phyloP scores from a whole-genome alignment of 2,888 invertebrate genomes.

The Andrena fulva region DNA sequence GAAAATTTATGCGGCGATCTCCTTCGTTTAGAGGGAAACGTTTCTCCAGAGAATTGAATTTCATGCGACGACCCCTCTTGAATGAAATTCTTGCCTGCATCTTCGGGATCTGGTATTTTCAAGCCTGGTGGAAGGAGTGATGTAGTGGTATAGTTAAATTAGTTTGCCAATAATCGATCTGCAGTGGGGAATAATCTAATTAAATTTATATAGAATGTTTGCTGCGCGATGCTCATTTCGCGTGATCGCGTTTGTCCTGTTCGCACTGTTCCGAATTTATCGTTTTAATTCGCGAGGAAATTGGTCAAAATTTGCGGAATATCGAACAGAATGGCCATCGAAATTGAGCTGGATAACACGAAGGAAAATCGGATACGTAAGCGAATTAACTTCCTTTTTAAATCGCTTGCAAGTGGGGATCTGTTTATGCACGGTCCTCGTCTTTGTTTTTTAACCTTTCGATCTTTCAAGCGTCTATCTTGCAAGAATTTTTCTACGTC shows the following conservation, averaged over 20 bases:
- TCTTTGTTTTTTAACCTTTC: slow-evolving; percentile 39
- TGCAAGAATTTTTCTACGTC: not conserved
- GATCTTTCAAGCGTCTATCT: slow-evolving; percentile 16
- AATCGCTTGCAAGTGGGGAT: not conserved
- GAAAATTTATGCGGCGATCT: slow-evolving; percentile 5
- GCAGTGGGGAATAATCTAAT: too few species aligned
- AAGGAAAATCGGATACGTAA: slow-evolving; percentile 76
- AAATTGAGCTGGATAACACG: slow-evolving; percentile 75
- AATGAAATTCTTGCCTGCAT: too few species aligned
- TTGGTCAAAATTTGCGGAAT: slow-evolving; percentile 8
- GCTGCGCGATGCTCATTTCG: slow-evolving; percentile 42
- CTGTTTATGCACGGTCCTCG: not conserved
- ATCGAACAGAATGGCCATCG: slow-evolving; percentile 69
- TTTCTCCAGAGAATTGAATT: not conserved
- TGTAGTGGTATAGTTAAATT: too few species aligned
- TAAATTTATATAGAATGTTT: too few species aligned
- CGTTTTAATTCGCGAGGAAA: not conserved
- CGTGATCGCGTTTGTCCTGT: not conserved
- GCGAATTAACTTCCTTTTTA: slow-evolving; percentile 24
- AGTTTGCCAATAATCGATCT: too few species aligned
- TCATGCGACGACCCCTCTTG: not conserved
- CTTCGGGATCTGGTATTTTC: too few species aligned
- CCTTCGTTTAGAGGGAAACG: not conserved
- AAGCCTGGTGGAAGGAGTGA: too few species aligned
- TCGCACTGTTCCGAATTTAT: not conserved